Evolutionary conservation across 53 echinoderm and acorn worm genomes (phyloP).

Genomic region (Luidia sarsii): DNA sequence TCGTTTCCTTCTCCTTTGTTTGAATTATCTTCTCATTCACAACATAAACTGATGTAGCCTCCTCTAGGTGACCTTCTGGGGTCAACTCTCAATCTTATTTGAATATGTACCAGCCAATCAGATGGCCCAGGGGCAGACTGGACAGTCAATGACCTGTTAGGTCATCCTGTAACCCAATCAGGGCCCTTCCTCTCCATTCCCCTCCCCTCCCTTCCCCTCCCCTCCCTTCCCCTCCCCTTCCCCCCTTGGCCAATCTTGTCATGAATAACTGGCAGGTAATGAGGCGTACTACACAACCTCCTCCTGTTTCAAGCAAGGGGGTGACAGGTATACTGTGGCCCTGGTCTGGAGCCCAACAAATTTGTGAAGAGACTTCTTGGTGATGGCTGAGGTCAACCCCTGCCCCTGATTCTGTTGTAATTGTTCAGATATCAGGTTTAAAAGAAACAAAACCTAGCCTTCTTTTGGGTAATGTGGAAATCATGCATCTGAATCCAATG

Average conservation of each 20-base stretch:
- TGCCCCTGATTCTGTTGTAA: background rate
- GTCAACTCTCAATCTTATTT: background rate
- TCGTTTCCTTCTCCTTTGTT: background rate
- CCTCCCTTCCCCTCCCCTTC: too few relatives aligned
- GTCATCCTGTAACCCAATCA: constrained; percentile 49
- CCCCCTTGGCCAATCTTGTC: constrained; percentile 31
- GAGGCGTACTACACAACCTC: constrained; percentile 19
- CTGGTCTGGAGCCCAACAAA: background rate
- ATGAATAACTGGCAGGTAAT: constrained; percentile 48
- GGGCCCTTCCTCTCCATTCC: too few relatives aligned
- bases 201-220: too few relatives aligned
- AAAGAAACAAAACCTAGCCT: too few relatives aligned
- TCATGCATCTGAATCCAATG: background rate
- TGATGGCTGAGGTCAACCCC: too few relatives aligned
- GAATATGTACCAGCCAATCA: background rate
- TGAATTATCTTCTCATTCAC: constrained; percentile 7
- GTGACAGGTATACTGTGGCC: constrained; percentile 30
- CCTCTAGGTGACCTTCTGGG: too few relatives aligned
- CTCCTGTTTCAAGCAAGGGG: constrained; percentile 2
- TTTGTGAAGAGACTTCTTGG: background rate
- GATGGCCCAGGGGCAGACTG: background rate
- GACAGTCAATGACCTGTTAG: constrained; percentile 21
- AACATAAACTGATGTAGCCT: too few relatives aligned
- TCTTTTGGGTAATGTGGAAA: constrained; percentile 25
- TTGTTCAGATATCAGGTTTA: constrained; percentile 29